Conservation (phyloP, 2,113 vertebrate genomes). For the Petrocephalus zakoni region DNA sequence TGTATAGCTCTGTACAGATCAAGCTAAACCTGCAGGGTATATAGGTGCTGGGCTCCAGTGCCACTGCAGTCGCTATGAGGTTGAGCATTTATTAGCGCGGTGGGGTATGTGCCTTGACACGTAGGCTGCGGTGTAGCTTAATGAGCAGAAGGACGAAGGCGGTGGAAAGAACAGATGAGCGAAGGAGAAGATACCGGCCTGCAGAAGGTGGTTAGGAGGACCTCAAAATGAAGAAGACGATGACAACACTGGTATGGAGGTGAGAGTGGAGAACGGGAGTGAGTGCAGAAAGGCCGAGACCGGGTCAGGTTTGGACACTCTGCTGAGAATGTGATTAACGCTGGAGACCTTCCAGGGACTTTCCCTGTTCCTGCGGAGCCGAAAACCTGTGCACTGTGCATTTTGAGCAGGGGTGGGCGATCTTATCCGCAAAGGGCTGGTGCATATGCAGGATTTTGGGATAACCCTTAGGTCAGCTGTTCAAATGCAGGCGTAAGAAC, state of each 20-base stretch:
- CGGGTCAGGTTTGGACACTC: background rate
- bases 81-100: background rate
- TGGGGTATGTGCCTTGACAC: background rate
- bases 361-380: background rate
- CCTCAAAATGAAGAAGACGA: background rate
- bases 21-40: background rate
- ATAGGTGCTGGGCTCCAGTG: background rate
- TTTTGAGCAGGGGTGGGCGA: too few relatives aligned
- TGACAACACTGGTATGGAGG: background rate
- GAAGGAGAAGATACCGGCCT: background rate
- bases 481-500: too few relatives aligned
- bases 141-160: background rate
- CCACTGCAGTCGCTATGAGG: background rate
- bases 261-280: background rate
- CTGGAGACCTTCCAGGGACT: background rate
- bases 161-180: background rate
- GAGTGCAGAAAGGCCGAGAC: background rate
- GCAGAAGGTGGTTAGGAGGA: background rate
- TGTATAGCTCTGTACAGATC: background rate
- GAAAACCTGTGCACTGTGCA: background rate
- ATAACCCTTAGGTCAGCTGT: too few relatives aligned
- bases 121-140: background rate
- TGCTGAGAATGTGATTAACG: background rate
- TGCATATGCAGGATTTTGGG: too few relatives aligned
- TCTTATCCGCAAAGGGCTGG: too few relatives aligned